Percentiles rank a stretch among this genome's conserved stretches.
phyloP scores from a whole-genome alignment of 2,888 invertebrate genomes.

The Druceiella hillmani region DNA sequence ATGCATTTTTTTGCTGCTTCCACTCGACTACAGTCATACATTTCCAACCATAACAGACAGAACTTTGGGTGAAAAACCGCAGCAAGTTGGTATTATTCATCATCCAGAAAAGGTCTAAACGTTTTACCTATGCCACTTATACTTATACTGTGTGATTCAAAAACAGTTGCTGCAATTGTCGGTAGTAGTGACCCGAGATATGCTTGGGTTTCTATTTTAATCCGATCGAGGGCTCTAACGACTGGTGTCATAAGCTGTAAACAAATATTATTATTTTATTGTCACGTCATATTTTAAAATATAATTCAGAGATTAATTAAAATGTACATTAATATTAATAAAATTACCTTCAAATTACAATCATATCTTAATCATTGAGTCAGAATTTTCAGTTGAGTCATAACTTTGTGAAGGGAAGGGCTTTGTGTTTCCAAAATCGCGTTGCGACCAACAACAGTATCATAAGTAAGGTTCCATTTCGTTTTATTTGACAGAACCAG shows the following conservation, averaged over 20 bases:
- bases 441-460: conserved; percentile 17
- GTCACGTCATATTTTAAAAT: no score
- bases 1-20: conserved; percentile 22
- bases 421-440: conserved; percentile 22
- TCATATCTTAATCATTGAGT: conserved; percentile 21
- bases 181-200: no score
- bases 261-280: no score
- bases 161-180: conserved; percentile 22
- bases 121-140: conserved; percentile 20
- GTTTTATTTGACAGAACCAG: conserved; percentile 20
- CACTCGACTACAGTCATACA: conserved; percentile 22
- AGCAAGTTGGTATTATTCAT: conserved; percentile 24
- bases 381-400: conserved; percentile 19
- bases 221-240: no score
- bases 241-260: no score
- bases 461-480: conserved; percentile 17
- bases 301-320: no score
- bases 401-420: conserved; percentile 20
- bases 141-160: conserved; percentile 21
- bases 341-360: conserved; percentile 19
- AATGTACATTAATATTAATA: conserved; percentile 10
- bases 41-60: conserved; percentile 18
- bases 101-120: conserved; percentile 20
- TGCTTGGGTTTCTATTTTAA: conserved; percentile 20
- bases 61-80: conserved; percentile 22